phyloP scores from a whole-genome alignment of 2,113 vertebrate species.

The Lanius ludovicianus region DNA sequence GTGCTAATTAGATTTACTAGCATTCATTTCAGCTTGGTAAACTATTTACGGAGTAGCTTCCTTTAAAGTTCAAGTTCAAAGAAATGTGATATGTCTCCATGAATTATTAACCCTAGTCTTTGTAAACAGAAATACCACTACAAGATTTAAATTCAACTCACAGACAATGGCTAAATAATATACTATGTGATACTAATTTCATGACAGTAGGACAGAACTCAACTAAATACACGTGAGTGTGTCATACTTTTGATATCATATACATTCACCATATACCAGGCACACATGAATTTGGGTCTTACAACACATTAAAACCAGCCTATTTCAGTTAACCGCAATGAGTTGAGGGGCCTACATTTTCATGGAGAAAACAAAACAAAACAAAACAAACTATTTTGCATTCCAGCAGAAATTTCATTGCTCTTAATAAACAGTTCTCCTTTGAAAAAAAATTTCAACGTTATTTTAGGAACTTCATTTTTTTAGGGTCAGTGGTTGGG shows the following conservation, averaged over 20 bases:
- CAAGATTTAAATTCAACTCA: background rate
- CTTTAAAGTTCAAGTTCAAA: conserved; percentile 60
- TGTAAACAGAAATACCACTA: background rate
- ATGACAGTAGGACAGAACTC: background rate
- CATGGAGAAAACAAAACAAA: rapidly evolving
- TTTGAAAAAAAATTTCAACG: background rate
- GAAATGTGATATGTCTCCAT: background rate
- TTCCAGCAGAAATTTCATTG: background rate
- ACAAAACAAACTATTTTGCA: background rate
- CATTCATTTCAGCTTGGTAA: conserved; percentile 32
- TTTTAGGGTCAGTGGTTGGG: background rate
- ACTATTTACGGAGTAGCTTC: conserved; percentile 13
- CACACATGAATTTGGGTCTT: background rate
- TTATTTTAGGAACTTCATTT: background rate
- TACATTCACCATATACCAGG: background rate
- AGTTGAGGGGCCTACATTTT: background rate
- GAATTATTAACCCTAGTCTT: conserved; percentile 39
- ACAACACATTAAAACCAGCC: background rate
- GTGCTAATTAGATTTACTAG: conserved; percentile 48
- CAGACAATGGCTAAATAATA: background rate
- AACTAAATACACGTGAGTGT: background rate
- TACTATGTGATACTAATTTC: background rate
- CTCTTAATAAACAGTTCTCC: background rate
- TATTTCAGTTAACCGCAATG: background rate
- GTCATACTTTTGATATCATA: background rate